Evolutionary conservation across 2,888 invertebrate species (phyloP).

Genomic region (Watsonalla binaria): DNA sequence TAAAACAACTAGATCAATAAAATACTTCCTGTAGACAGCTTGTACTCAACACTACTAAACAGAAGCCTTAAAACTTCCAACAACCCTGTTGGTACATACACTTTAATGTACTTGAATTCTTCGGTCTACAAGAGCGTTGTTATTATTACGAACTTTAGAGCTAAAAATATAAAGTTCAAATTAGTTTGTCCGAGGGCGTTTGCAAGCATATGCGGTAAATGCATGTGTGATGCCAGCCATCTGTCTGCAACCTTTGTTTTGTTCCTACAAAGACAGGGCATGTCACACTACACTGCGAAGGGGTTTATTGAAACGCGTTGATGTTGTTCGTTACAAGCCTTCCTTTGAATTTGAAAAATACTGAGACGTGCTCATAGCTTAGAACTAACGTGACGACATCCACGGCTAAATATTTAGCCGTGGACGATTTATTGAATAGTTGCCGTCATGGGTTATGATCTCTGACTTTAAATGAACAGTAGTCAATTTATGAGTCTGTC

Average conservation of each 20-base stretch:
- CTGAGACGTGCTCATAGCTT: neutral
- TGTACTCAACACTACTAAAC: conserved; percentile 28
- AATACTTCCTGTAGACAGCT: conserved; percentile 25
- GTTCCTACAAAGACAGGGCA: neutral
- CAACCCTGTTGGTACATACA: conserved; percentile 1
- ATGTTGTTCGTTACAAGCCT: neutral
- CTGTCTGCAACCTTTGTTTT: conserved; percentile 19
- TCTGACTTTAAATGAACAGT: too few species aligned
- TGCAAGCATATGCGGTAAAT: conserved; percentile 18
- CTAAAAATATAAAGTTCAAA: neutral
- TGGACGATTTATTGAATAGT: too few species aligned
- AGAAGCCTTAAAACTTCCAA: conserved; percentile 42
- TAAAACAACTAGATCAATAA: conserved; percentile 32
- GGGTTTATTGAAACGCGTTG: conserved; percentile 15
- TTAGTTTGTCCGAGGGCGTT: neutral
- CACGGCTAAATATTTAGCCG: too few species aligned
- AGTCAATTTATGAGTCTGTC: too few species aligned
- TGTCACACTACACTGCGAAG: neutral
- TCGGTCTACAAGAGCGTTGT: neutral
- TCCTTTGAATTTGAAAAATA: neutral
- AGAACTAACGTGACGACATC: neutral
- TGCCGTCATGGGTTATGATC: too few species aligned
- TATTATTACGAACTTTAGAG: neutral
- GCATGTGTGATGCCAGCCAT: conserved; percentile 42
- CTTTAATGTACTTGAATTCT: neutral